Evolutionary conservation across 35 echinoderm and acorn worm genomes (phyloP), one percentile per base, ranked within the genome.

Genomic region (Apostichopus parvimensis): DNA sequence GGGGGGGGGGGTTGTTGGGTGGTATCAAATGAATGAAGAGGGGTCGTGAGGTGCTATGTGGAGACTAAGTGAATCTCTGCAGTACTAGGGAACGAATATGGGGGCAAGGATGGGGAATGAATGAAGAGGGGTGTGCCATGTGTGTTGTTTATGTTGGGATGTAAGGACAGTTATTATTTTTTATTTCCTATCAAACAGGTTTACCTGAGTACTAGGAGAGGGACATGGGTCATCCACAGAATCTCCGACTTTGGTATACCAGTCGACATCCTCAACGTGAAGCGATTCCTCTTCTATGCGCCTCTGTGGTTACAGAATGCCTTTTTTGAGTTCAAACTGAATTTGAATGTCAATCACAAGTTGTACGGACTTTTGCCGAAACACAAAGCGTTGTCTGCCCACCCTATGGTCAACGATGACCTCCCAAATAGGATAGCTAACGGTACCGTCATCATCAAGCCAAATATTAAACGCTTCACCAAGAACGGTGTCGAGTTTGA

Each of bases 351-450:
- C 22, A 78, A 92, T 79, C 80, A 92, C 56, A 72, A 73, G 57
- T 83, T 77, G 57, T 86, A 86, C 62, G 83, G 90, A 25, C 66
- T 95, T 6, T 59, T 53, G 28, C 94, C 94, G 15, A 58, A 78
- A 9, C 90, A 92, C 55, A 18, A 54, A 24, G 11, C 81, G 1
- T 54, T 92, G 6, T 66, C 53, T 13, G 52, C 80, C 71, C 90
- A 92, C 54, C 90, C 90, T 4, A 87, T 52, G 72, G 90, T 95
- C 10, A 96, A 91, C 70, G 95, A 96, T 55, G 87, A 91, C 12
- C 64, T 96, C 0, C 95, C 95, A 6, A 91, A 83, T 57, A 57
- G 87, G 18, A 91, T 95, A n/a, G 34, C 89, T 1, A 91, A 93
- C 25, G 94, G 94, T 10, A 77, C 62, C 22, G 71, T 95, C 5